Evolutionary conservation across 1,140 invertebrate species (phyloP).

Genomic region (Drosophila repleta): DNA sequence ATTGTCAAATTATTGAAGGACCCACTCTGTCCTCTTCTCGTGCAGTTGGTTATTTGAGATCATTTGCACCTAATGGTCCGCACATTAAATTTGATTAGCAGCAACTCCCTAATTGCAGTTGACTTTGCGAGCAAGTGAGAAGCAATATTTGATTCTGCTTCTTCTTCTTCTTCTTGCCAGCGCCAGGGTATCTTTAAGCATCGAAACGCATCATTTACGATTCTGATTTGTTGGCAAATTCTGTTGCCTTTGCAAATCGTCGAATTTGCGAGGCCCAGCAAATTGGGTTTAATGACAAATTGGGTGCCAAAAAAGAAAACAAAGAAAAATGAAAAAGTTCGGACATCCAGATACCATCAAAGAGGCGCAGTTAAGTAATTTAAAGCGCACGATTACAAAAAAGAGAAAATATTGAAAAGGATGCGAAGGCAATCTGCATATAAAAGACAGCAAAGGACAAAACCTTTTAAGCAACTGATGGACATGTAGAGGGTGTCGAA

Average conservation of each 20-base stretch:
- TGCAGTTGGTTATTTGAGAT: slow-evolving; percentile 25
- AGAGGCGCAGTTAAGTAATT: slow-evolving; percentile 56
- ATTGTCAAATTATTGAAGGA: too few relatives aligned
- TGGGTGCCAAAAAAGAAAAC: slow-evolving; percentile 70
- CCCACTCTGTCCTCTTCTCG: too few relatives aligned
- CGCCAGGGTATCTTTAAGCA: slow-evolving; percentile 14
- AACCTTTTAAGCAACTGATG: slow-evolving; percentile 57
- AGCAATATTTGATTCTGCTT: slow-evolving; percentile 3
- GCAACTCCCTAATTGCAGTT: slow-evolving; percentile 24
- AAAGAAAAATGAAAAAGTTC: slow-evolving; percentile 9
- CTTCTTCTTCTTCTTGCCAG: neutral
- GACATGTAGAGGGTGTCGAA: neutral
- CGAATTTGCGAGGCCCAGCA: slow-evolving; percentile 54
- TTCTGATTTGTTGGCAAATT: slow-evolving; percentile 7
- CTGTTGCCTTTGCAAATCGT: slow-evolving; percentile 42
- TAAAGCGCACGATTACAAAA: slow-evolving; percentile 40
- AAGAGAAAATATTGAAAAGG: neutral
- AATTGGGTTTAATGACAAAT: slow-evolving; percentile 76
- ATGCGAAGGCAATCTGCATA: slow-evolving; percentile 66
- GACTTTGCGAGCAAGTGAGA: neutral
- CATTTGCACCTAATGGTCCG: slow-evolving; percentile 36
- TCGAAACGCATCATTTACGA: slow-evolving; percentile 24
- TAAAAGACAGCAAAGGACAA: slow-evolving; percentile 65
- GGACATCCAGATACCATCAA: slow-evolving; percentile 35
- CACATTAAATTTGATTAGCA: slow-evolving; percentile 33